These are phyloP conservation scores for Oenanthe oenanthe DNA, from an alignment of 2,113 vertebrate species.

Conservation along the genomic window DNA sequence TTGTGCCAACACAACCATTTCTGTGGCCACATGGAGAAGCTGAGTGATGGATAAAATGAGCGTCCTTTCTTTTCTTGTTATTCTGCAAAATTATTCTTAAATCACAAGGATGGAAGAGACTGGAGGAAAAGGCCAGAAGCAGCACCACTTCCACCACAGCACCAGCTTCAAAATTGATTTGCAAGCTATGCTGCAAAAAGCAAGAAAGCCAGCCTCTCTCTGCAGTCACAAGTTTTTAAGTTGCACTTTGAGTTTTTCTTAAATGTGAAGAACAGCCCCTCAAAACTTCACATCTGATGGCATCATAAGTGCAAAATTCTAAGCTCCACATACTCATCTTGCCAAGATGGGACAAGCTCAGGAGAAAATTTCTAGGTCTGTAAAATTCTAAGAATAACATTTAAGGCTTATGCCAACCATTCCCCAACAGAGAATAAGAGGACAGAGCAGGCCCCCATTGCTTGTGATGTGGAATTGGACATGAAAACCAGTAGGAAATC, in stretches of 20 bases:
- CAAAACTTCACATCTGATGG: neutral
- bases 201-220: neutral
- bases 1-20: neutral
- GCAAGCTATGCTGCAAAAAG: neutral
- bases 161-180: neutral
- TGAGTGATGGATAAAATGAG: neutral
- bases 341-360: neutral
- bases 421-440: neutral
- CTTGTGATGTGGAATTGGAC: neutral
- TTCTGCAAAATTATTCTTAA: neutral
- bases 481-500: neutral
- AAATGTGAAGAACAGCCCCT: neutral
- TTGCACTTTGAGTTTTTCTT: neutral
- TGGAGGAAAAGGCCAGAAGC: neutral
- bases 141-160: neutral
- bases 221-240: neutral
- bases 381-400: neutral
- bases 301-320: neutral
- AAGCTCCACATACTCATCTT: neutral
- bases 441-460: neutral
- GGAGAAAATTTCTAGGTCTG: neutral
- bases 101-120: neutral
- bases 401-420: neutral
- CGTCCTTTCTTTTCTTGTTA: rapidly evolving
- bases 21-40: neutral